A percentile compares a stretch with the other conserved stretches of the same genome.
Evolutionary conservation across 2,888 invertebrate species (phyloP).

Genomic region (Gymnoscelis rufifasciata): DNA sequence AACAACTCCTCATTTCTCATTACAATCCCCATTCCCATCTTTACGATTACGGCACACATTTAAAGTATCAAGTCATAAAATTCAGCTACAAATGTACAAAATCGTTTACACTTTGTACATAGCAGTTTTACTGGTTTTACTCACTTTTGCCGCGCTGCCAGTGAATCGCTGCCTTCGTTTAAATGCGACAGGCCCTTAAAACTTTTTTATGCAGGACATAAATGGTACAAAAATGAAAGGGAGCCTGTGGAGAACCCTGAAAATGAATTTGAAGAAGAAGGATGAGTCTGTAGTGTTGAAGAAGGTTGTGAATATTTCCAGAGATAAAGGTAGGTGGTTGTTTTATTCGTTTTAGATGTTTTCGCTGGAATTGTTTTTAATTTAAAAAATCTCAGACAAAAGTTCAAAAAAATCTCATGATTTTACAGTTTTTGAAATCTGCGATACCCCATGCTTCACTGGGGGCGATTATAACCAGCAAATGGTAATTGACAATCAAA

Average conservation of each 20-base stretch:
- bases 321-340: slow-evolving; percentile 53
- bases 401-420: too few species aligned
- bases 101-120: slow-evolving; percentile 21
- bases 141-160: slow-evolving; percentile 23
- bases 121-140: slow-evolving; percentile 17
- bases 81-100: slow-evolving; percentile 13
- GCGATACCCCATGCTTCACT: too few species aligned
- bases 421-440: too few species aligned
- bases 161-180: slow-evolving; percentile 22
- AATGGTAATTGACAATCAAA: too few species aligned
- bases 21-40: slow-evolving; percentile 3
- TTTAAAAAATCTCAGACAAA: too few species aligned
- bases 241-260: slow-evolving; percentile 62
- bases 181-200: slow-evolving; percentile 27
- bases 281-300: slow-evolving; percentile 37
- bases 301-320: slow-evolving; percentile 47
- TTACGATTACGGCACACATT: slow-evolving; percentile 15
- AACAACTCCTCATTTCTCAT: background rate
- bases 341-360: background rate
- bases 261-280: slow-evolving; percentile 45
- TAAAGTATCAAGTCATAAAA: slow-evolving; percentile 24
- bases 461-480: too few species aligned
- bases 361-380: background rate
- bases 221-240: slow-evolving; percentile 42
- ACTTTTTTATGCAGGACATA: slow-evolving; percentile 25